Evolutionary conservation across 2,888 invertebrate species (phyloP).

Genomic region (Cryptus viduatorius): DNA sequence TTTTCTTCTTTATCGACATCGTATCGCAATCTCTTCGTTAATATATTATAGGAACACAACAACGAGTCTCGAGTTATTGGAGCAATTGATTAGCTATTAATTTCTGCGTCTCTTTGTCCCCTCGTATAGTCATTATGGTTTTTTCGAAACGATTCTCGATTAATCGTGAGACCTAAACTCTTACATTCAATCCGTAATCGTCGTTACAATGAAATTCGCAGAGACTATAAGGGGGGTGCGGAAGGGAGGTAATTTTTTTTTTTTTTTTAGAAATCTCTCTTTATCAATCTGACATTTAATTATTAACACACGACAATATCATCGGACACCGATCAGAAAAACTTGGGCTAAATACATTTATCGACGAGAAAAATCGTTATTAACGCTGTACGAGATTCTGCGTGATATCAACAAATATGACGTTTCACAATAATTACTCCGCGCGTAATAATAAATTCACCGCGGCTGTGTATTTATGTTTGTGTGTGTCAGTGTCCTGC

Average conservation of each 20-base stretch:
- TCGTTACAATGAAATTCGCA: constrained; percentile 8
- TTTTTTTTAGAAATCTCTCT: constrained; percentile 5
- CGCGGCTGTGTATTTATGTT: not conserved
- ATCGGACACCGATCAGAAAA: constrained; percentile 41
- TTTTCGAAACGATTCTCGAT: constrained; percentile 10
- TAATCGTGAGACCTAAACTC: not conserved
- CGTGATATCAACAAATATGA: constrained; percentile 5
- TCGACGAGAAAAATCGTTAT: constrained; percentile 46
- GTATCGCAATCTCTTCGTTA: constrained; percentile 16
- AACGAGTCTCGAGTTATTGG: constrained; percentile 46
- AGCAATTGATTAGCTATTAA: constrained; percentile 19
- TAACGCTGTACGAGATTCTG: constrained; percentile 18
- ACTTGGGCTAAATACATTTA: constrained; percentile 36
- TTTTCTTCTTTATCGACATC: constrained; percentile 18
- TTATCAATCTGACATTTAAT: constrained; percentile 41
- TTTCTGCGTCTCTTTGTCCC: not conserved
- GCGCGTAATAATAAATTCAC: constrained; percentile 19
- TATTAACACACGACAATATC: constrained; percentile 44
- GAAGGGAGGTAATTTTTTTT: not conserved
- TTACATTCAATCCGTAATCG: constrained; percentile 21
- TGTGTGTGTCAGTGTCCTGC: not conserved
- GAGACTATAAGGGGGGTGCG: constrained; percentile 11
- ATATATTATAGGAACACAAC: constrained; percentile 58
- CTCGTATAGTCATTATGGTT: not conserved
- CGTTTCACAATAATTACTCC: constrained; percentile 14